Conservation (phyloP, 2,113 vertebrate genomes). For the Ailurus styani region DNA sequence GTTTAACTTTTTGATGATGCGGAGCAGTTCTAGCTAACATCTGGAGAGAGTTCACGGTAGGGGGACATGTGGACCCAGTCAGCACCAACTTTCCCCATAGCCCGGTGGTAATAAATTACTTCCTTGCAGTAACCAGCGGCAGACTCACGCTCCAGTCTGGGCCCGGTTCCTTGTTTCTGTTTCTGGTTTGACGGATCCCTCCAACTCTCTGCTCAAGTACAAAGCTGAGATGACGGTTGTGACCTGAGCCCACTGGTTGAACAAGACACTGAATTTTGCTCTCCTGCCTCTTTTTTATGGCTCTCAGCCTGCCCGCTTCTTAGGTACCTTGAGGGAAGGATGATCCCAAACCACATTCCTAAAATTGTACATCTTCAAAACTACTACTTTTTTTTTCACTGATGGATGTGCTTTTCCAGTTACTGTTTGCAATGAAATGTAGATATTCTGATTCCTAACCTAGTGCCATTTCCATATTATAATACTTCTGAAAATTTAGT, state of each 20-base stretch:
- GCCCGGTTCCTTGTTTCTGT: not conserved
- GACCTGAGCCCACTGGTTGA: not conserved
- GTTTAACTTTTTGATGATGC: constrained; percentile 25
- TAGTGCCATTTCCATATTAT: not conserved
- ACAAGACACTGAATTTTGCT: not conserved
- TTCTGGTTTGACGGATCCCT: not conserved
- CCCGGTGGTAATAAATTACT: constrained; percentile 37
- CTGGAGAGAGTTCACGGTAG: constrained; percentile 31
- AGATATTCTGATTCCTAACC: not conserved
- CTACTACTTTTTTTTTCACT: not conserved
- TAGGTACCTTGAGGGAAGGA: not conserved
- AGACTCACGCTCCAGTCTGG: not conserved
- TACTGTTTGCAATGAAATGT: not conserved
- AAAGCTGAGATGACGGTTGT: not conserved
- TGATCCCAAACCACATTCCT: not conserved
- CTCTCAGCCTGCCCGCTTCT: not conserved
- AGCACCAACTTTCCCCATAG: not conserved
- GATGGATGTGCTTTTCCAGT: not conserved
- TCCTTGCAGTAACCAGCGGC: constrained; percentile 39
- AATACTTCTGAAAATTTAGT: not conserved
- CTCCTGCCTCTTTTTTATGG: not conserved
- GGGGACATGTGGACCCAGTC: not conserved
- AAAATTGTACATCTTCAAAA: not conserved
- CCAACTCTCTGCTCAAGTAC: not conserved
- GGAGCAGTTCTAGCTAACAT: constrained; percentile 26